Evolutionary conservation across 2,888 invertebrate genomes (phyloP).

Genomic region (Athrips mouffetella): DNA sequence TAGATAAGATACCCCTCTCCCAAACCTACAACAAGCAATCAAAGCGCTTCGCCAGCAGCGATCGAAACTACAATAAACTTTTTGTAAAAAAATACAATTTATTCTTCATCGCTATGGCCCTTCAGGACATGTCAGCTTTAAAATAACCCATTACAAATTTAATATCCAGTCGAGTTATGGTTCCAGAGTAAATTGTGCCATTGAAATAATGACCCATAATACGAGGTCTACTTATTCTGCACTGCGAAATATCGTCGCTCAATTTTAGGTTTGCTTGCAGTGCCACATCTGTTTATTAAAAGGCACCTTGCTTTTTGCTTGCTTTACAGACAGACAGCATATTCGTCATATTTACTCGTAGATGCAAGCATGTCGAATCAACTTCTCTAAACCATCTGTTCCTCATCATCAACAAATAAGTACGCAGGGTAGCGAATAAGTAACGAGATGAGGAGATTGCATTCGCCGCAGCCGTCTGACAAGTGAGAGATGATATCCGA

Average conservation of each 20-base stretch:
- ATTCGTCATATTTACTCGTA: background rate
- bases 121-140: slow-evolving; percentile 47
- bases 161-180: slow-evolving; percentile 59
- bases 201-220: slow-evolving; percentile 74
- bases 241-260: slow-evolving; percentile 38
- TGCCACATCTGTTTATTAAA: too few species aligned
- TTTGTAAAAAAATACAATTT: slow-evolving; percentile 32
- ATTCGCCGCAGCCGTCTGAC: slow-evolving; percentile 32
- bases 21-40: background rate
- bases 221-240: slow-evolving; percentile 59
- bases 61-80: slow-evolving; percentile 24
- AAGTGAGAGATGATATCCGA: slow-evolving; percentile 58
- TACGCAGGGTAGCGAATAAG: background rate
- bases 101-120: slow-evolving; percentile 31
- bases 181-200: slow-evolving; percentile 68
- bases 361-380: background rate
- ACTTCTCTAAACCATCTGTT: background rate
- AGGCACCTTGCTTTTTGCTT: too few species aligned
- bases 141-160: slow-evolving; percentile 65
- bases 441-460: slow-evolving; percentile 21
- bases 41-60: slow-evolving; percentile 10
- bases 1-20: slow-evolving; percentile 30
- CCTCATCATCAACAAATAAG: background rate
- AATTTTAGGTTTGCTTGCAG: background rate
- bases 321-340: too few species aligned